phyloP scores from a whole-genome alignment of 2,113 vertebrate genomes.

The Danio rerio region GRCz12tu NC_133184.1:54436001-54436500 shows the following conservation, averaged over 20 bases:
- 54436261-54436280: not conserved
- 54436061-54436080: not conserved
- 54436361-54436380: conserved; percentile 30
- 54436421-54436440: too few relatives aligned
- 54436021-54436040: conserved; percentile 87
- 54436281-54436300: not conserved
- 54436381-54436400: conserved; percentile 21
- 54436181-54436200: not conserved
- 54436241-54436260: not conserved
- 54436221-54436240: too few relatives aligned
- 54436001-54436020: conserved; percentile 88
- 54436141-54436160: not conserved
- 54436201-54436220: not conserved
- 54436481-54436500: too few relatives aligned
- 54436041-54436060: conserved; percentile 87
- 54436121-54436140: not conserved
- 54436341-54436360: not conserved
- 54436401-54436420: too few relatives aligned
- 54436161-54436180: not conserved
- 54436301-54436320: too few relatives aligned
- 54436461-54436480: too few relatives aligned
- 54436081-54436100: not conserved
- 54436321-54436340: too few relatives aligned
- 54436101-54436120: not conserved
- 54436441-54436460: too few relatives aligned